Conservation (phyloP, 2,888 invertebrate genomes). For the Drosophila kuntzei region DNA sequence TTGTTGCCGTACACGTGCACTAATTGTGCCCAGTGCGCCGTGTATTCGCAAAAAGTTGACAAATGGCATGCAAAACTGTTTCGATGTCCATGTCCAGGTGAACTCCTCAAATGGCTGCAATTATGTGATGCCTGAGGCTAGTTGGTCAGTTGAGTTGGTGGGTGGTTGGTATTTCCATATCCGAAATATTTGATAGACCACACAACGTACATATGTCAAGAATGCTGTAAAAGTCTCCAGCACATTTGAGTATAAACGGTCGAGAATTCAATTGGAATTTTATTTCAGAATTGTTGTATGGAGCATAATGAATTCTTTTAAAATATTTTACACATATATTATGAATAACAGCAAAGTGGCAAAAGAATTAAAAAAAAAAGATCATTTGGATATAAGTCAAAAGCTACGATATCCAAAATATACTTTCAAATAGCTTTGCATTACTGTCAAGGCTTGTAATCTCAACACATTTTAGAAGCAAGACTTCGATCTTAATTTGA, state of each 20-base stretch:
- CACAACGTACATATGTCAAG: constrained; percentile 4
- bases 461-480: no score
- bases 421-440: background rate
- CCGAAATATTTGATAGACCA: constrained; percentile 8
- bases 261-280: constrained; percentile 36
- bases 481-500: no score
- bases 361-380: background rate
- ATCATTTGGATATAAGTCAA: background rate
- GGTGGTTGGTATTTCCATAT: constrained; percentile 16
- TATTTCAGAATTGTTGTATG: constrained; percentile 12
- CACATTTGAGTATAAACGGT: constrained; percentile 21
- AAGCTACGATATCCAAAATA: background rate
- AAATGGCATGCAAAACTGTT: constrained; percentile 57
- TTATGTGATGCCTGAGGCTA: constrained; percentile 40
- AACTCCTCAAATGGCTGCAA: constrained; percentile 58
- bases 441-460: no score
- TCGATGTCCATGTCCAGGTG: constrained; percentile 41
- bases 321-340: background rate
- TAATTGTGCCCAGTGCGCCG: constrained; percentile 63
- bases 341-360: background rate
- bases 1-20: constrained; percentile 51
- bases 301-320: background rate
- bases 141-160: constrained; percentile 21
- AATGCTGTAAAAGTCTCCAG: constrained; percentile 17
- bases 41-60: constrained; percentile 55